Percentiles rank a stretch among this genome's conserved stretches.
Conservation (phyloP, 1,140 invertebrate genomes). For the Drosophila repletoides region DNA sequence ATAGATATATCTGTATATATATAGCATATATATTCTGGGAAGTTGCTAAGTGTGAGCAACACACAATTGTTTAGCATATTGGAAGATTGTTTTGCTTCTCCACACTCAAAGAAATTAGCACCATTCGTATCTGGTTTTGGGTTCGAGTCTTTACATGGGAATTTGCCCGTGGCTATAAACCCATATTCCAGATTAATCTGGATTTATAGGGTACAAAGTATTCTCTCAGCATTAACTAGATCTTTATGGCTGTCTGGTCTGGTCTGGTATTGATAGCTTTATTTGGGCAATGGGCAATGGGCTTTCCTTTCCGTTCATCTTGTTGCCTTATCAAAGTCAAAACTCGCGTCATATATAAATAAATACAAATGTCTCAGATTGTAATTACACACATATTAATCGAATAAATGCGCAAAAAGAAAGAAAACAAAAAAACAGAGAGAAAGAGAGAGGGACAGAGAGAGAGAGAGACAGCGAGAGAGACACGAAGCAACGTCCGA, state of each 20-base stretch:
- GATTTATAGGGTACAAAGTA: not conserved
- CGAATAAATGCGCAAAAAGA: slow-evolving; percentile 49
- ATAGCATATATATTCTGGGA: not conserved
- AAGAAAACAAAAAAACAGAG: slow-evolving; percentile 15
- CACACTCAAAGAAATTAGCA: slow-evolving; percentile 52
- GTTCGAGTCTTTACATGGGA: not conserved
- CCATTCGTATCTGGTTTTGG: slow-evolving; percentile 37
- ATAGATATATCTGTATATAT: no score
- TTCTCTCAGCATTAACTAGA: slow-evolving; percentile 25
- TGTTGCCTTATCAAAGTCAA: slow-evolving; percentile 3
- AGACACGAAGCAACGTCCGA: slow-evolving; percentile 55
- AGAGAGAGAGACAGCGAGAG: no score
- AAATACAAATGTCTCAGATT: not conserved
- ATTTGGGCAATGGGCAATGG: not conserved
- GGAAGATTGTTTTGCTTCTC: slow-evolving; percentile 11
- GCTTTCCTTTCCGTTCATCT: slow-evolving; percentile 1
- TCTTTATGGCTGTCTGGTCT: slow-evolving; percentile 1
- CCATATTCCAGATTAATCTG: slow-evolving; percentile 11
- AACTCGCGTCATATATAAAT: slow-evolving; percentile 18
- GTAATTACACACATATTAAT: slow-evolving; percentile 39
- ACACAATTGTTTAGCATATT: slow-evolving; percentile 56
- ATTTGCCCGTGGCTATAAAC: not conserved
- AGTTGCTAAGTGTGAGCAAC: slow-evolving; percentile 54
- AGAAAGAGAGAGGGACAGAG: no score
- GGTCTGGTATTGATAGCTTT: slow-evolving; percentile 1